Evolutionary conservation across 1,140 invertebrate species (phyloP), one percentile per base, ranked within the genome.

Genomic region (Micrasema longulum): DNA sequence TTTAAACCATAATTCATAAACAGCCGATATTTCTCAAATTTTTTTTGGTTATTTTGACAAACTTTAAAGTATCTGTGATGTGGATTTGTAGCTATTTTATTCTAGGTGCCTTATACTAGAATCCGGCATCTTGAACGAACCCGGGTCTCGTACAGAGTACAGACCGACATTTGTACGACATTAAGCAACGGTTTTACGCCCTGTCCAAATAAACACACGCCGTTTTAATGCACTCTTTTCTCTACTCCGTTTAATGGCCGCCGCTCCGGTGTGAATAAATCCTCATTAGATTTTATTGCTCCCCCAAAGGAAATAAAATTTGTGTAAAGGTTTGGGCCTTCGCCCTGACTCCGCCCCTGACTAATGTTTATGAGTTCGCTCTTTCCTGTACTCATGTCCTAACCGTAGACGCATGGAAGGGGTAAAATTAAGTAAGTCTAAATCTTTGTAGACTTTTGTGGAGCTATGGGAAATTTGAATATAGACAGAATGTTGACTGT

Each of bases 261-360:
- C 63, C 52, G 38, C 48, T 36, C 63, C 52, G 38, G 14, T 38
- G 67, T 52, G 55, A 23, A 71, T 74, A 74, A 74, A 74, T 74
- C 73, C 73, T 74, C 69, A 74, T 74, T 74, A 74, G 73, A 74
- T 74, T 74, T 74, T 74, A 74, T 69, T 50, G 69, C 73, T 38
- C 31, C 68, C 50, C 47, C 60, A 23, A 63, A 74, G 73, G 73
- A 71, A 68, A 74, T 74, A 74, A 74, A 74, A 74, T 74, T 74
- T 71, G 73, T 74, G 73, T 71, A 74, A 71, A 64, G 73, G 68
- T 63, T 74, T 53, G 50, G 52, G 36, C 45, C 60, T 22, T 11
- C 47, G 14, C 23, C 26, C 36, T 2, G 26, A 16, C 47, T 70
- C 18, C 53, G 45, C 23, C 63, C 57, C 55, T 53, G 62, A 2